Evolutionary conservation across 2,113 vertebrate species (phyloP).

Genomic region (Ictalurus punctatus): DNA sequence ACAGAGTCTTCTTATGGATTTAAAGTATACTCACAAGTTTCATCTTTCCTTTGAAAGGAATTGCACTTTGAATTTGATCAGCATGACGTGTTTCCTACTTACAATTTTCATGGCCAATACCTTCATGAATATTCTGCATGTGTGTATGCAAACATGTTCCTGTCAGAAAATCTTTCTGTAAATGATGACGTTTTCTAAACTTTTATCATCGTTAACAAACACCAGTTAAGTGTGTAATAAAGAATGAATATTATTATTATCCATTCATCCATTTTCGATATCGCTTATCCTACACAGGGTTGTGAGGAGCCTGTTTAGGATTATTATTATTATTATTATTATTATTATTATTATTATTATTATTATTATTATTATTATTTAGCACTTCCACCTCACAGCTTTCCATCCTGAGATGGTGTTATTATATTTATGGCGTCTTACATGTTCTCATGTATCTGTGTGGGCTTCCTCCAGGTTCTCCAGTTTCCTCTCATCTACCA

Average conservation of each 20-base stretch:
- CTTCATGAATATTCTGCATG: background rate
- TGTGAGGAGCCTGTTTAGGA: background rate
- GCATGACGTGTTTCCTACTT: background rate
- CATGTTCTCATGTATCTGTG: background rate
- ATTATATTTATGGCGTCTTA: background rate
- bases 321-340: background rate
- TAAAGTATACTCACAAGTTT: background rate
- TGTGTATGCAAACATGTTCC: background rate
- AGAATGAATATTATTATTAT: background rate
- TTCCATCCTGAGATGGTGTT: background rate
- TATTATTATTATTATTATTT: constrained; percentile 4
- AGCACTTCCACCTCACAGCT: background rate
- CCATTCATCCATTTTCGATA: too few relatives aligned
- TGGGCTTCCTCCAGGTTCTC: background rate
- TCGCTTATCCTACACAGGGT: too few relatives aligned
- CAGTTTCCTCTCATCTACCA: background rate
- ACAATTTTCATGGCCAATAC: background rate
- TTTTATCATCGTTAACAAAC: background rate
- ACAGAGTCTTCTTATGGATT: background rate
- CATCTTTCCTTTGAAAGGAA: background rate
- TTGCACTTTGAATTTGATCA: background rate
- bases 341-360: constrained; percentile 1
- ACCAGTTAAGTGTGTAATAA: background rate
- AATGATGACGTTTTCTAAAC: background rate
- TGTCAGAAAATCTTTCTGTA: background rate